These are phyloP conservation scores for Drosophila arawakana DNA, from an alignment of 1,140 invertebrate species.

Conservation along the genomic window DNA sequence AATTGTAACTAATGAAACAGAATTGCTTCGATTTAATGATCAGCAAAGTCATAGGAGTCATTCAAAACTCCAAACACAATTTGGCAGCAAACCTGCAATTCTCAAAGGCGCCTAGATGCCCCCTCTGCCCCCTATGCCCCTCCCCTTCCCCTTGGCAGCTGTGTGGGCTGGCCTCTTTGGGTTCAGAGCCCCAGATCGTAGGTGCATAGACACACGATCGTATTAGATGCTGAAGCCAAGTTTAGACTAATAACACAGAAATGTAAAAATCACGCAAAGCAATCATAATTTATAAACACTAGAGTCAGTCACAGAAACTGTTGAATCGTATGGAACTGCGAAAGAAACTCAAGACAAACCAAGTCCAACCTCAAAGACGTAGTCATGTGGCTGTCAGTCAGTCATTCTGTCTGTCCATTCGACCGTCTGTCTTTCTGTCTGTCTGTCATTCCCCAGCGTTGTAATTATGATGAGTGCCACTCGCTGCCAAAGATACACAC, in stretches of 20 bases:
- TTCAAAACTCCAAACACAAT: slow-evolving; percentile 49
- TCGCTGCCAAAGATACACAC: slow-evolving; percentile 69
- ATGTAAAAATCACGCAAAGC: slow-evolving; percentile 69
- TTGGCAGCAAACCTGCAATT: slow-evolving; percentile 49
- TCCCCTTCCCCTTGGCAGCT: neutral
- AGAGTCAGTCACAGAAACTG: slow-evolving; percentile 33
- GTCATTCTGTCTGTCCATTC: slow-evolving; percentile 24
- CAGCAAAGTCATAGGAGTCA: slow-evolving; percentile 7
- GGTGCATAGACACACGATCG: slow-evolving; percentile 3
- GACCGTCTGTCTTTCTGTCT: slow-evolving; percentile 31
- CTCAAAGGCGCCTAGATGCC: neutral
- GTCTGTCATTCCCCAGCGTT: slow-evolving; percentile 42
- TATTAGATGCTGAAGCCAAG: slow-evolving; percentile 39
- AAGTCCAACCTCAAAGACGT: slow-evolving; percentile 14
- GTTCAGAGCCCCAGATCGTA: slow-evolving; percentile 28
- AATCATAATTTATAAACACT: slow-evolving; percentile 69
- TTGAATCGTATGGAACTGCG: slow-evolving; percentile 7
- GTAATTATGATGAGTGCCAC: slow-evolving; percentile 72
- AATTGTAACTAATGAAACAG: slow-evolving; percentile 51
- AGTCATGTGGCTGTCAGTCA: slow-evolving; percentile 23
- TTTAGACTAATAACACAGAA: slow-evolving; percentile 70
- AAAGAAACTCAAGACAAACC: neutral
- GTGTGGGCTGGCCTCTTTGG: slow-evolving; percentile 34
- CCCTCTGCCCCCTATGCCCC: neutral
- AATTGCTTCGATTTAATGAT: slow-evolving; percentile 52